Percentiles rank a stretch among this genome's conserved stretches.
Evolutionary conservation across 2,888 invertebrate species (phyloP).

Genomic region (Athalia circularis): DNA sequence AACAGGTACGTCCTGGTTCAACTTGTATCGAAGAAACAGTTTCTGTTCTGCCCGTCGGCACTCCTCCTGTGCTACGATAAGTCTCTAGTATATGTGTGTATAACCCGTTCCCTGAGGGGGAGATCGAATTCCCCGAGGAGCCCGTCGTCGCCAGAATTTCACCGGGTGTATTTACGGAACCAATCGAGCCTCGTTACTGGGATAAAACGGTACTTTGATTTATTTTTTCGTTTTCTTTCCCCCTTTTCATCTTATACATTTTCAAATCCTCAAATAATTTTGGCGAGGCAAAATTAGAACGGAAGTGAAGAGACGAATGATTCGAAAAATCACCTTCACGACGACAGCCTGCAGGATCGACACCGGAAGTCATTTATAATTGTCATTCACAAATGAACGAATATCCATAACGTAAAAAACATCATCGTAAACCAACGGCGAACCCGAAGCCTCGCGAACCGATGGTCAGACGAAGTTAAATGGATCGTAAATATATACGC

Average conservation of each 20-base stretch:
- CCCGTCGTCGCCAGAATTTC: conserved; percentile 22
- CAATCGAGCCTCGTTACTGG: conserved; percentile 36
- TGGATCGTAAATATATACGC: conserved; percentile 33
- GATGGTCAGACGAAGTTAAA: conserved; percentile 35
- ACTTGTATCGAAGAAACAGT: conserved; percentile 29
- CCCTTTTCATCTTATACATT: neutral
- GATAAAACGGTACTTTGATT: conserved; percentile 2
- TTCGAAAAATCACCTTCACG: neutral
- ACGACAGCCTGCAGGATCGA: neutral
- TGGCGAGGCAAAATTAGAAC: no score
- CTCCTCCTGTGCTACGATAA: neutral
- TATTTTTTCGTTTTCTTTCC: neutral
- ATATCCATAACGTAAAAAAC: conserved; percentile 2
- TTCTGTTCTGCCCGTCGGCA: conserved; percentile 31
- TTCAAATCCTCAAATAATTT: neutral
- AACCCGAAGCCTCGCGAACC: neutral
- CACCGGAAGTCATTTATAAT: neutral
- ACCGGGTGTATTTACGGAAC: conserved; percentile 24
- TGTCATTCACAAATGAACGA: conserved; percentile 23
- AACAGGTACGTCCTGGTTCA: conserved; percentile 23
- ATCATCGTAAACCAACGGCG: neutral
- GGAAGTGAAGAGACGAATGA: neutral
- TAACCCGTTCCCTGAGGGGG: neutral
- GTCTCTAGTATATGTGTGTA: neutral
- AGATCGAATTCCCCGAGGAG: conserved; percentile 31